These are phyloP conservation scores for Sphecodes monilicornis DNA, from an alignment of 2,888 invertebrate genomes.

Conservation along the genomic window DNA sequence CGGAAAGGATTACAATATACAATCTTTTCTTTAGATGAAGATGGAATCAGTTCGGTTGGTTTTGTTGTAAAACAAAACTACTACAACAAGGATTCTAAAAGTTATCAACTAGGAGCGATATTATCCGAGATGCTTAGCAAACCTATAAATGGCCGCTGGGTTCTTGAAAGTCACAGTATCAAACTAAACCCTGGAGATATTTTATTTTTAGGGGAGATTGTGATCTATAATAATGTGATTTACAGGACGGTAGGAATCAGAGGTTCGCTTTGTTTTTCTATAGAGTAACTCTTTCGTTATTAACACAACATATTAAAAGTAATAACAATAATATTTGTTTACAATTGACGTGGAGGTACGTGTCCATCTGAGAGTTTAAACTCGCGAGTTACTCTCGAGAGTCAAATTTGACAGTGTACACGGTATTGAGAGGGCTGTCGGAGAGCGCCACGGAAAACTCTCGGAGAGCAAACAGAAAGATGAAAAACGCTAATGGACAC, in stretches of 20 bases:
- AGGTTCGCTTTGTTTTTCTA: constrained; percentile 82
- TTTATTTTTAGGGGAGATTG: constrained; percentile 91
- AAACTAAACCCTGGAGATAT: constrained; percentile 88
- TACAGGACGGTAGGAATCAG: constrained; percentile 87
- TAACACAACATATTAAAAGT: neutral
- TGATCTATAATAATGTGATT: constrained; percentile 88
- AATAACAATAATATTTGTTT: too few species aligned
- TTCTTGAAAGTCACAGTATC: constrained; percentile 87
- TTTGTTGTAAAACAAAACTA: constrained; percentile 92
- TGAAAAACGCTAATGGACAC: too few species aligned
- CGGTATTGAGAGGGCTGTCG: too few species aligned
- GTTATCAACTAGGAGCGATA: too few species aligned
- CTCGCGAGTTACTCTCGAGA: too few species aligned
- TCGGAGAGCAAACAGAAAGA: too few species aligned
- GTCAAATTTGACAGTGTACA: too few species aligned
- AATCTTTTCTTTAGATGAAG: constrained; percentile 83
- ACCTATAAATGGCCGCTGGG: constrained; percentile 88
- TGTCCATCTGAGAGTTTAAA: too few species aligned
- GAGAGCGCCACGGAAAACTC: too few species aligned
- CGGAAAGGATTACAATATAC: neutral
- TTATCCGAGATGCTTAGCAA: too few species aligned
- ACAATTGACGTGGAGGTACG: too few species aligned
- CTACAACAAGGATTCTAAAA: too few species aligned
- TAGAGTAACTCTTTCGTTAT: neutral
- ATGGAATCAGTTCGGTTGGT: constrained; percentile 90